Conservation (phyloP, 1,140 invertebrate genomes). For the Drosophila trapezifrons region DNA sequence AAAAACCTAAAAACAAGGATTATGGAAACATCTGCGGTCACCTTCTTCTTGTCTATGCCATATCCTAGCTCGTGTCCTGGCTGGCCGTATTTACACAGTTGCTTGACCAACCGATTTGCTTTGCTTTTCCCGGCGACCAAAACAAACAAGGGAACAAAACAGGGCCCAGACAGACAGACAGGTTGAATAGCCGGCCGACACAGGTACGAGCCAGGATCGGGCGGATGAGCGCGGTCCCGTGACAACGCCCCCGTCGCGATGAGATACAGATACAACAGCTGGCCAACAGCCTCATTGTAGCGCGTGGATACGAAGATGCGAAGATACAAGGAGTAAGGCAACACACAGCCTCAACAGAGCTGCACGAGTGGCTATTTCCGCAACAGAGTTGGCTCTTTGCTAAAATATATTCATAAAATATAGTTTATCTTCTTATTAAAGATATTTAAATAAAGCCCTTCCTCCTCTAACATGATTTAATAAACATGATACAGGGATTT, state of each 20-base stretch:
- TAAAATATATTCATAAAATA: background rate
- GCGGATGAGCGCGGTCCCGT: slow-evolving; percentile 14
- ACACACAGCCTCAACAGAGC: slow-evolving; percentile 6
- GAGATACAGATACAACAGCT: slow-evolving; percentile 29
- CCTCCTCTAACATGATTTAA: too few species aligned
- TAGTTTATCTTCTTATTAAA: background rate
- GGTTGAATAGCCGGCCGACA: slow-evolving; percentile 24
- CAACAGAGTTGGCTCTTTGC: background rate
- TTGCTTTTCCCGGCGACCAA: slow-evolving; percentile 55
- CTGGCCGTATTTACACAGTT: slow-evolving; percentile 33
- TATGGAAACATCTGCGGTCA: slow-evolving; percentile 23
- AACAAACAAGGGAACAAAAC: slow-evolving; percentile 29
- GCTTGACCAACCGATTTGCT: slow-evolving; percentile 69
- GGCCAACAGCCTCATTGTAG: slow-evolving; percentile 43
- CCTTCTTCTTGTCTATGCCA: background rate
- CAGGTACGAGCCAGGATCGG: slow-evolving; percentile 37
- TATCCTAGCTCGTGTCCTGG: slow-evolving; percentile 21
- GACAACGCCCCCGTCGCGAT: slow-evolving; percentile 34
- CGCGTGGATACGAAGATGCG: slow-evolving; percentile 29
- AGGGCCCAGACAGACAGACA: slow-evolving; percentile 9
- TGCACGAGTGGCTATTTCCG: slow-evolving; percentile 3
- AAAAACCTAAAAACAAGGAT: too few species aligned
- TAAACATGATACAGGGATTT: too few species aligned
- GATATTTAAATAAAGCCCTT: background rate
- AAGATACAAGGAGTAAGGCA: background rate